These are phyloP conservation scores for Andrena dorsata DNA, from an alignment of 2,888 invertebrate genomes.

Conservation along the genomic window DNA sequence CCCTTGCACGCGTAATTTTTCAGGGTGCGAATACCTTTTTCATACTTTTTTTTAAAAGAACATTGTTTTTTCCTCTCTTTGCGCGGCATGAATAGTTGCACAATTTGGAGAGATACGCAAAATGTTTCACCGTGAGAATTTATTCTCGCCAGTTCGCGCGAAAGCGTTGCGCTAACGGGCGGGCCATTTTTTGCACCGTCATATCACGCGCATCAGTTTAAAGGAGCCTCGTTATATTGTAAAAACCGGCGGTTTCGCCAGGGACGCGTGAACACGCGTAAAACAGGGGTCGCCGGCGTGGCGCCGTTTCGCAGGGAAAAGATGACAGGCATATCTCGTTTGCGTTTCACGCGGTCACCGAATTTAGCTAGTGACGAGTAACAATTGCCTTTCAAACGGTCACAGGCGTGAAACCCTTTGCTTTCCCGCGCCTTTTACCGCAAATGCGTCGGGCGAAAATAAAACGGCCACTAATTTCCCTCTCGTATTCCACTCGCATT, in stretches of 20 bases:
- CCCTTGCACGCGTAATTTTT: too few species aligned
- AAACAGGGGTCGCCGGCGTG: too few species aligned
- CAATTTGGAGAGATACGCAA: neutral
- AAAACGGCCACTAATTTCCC: neutral
- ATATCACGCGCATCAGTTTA: constrained; percentile 16
- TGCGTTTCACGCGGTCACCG: too few species aligned
- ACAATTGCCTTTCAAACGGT: too few species aligned
- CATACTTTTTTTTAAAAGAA: neutral
- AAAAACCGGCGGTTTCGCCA: constrained; percentile 26
- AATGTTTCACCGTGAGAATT: constrained; percentile 21
- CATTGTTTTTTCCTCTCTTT: neutral
- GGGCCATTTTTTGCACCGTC: constrained; percentile 9
- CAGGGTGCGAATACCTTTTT: neutral
- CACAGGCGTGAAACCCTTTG: neutral
- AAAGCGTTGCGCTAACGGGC: constrained; percentile 27
- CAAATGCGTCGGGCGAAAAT: neutral
- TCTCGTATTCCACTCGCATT: neutral
- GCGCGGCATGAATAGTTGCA: neutral
- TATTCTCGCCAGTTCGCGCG: constrained; percentile 3
- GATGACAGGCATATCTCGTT: neutral
- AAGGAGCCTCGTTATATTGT: constrained; percentile 9
- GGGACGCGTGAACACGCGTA: neutral
- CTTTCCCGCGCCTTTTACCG: neutral
- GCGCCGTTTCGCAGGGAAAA: neutral
- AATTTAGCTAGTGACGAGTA: neutral